Conservation (phyloP, 2,797 vertebrate genomes). For the Pogonophryne albipinna region DNA sequence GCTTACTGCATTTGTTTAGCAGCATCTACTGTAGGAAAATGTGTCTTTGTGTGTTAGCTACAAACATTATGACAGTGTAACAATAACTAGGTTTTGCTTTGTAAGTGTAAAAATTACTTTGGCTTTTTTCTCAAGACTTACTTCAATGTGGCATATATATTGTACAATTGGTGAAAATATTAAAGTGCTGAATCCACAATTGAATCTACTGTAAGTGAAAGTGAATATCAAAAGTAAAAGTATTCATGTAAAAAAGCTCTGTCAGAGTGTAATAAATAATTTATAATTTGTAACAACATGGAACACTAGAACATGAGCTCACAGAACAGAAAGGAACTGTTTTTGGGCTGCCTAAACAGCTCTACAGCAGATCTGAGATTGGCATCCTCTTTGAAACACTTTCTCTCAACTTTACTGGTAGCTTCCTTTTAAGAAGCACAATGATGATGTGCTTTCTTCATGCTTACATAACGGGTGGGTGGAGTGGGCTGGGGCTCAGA, state of each 20-base stretch:
- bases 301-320: not conserved
- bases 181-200: not conserved
- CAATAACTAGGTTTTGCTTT: too few relatives aligned
- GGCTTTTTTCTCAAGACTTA: too few relatives aligned
- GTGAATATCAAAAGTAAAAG: not conserved
- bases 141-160: too few relatives aligned
- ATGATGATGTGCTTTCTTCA: constrained; percentile 60
- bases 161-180: too few relatives aligned
- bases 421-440: constrained; percentile 43
- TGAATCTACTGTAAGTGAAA: not conserved
- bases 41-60: too few relatives aligned
- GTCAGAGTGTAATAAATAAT: too few relatives aligned
- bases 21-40: too few relatives aligned
- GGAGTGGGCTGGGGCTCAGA: constrained; percentile 70
- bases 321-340: constrained; percentile 37
- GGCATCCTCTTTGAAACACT: constrained; percentile 52
- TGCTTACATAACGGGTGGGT: constrained; percentile 79
- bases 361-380: constrained; percentile 58
- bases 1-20: too few relatives aligned
- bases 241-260: too few relatives aligned
- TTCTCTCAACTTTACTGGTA: constrained; percentile 30
- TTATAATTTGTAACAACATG: too few relatives aligned
- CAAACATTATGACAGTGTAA: too few relatives aligned
- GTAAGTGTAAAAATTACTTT: too few relatives aligned
- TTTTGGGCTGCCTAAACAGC: constrained; percentile 73